Conservation (phyloP, 2,113 vertebrate genomes). For the Campylorhamphus procurvoides region DNA sequence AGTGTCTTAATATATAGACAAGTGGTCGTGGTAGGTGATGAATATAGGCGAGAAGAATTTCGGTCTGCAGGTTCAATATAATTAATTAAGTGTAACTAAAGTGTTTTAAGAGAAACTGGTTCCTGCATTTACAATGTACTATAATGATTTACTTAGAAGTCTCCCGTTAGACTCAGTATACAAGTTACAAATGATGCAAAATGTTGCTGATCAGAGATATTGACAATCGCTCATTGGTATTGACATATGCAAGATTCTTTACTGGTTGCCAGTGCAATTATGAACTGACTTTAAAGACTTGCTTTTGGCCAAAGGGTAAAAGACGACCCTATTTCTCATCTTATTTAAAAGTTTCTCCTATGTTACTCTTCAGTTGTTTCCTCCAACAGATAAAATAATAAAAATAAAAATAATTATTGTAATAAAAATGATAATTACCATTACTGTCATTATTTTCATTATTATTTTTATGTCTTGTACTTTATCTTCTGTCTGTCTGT, state of each 20-base stretch:
- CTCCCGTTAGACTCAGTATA: slow-evolving; percentile 49
- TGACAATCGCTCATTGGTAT: slow-evolving; percentile 69
- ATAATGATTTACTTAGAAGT: slow-evolving; percentile 69
- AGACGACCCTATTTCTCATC: background rate
- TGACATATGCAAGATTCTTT: slow-evolving; percentile 43
- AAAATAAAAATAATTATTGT: background rate
- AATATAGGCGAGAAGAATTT: slow-evolving; percentile 55
- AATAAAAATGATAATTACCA: background rate
- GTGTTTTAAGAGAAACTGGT: slow-evolving; percentile 49
- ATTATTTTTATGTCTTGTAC: background rate
- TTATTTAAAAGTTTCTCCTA: background rate
- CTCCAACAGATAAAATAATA: background rate
- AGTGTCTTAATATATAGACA: slow-evolving; percentile 58
- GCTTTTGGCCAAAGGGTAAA: slow-evolving; percentile 28
- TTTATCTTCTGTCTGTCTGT: background rate
- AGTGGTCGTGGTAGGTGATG: slow-evolving; percentile 32
- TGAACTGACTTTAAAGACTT: slow-evolving; percentile 55
- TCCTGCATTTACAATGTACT: slow-evolving; percentile 64
- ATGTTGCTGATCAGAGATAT: slow-evolving; percentile 67
- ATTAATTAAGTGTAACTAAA: slow-evolving; percentile 74
- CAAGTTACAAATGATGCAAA: slow-evolving; percentile 72
- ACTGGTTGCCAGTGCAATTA: slow-evolving; percentile 45
- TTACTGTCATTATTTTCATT: background rate
- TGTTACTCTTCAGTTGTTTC: background rate
- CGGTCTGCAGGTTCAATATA: slow-evolving; percentile 62